Evolutionary conservation across 2,113 vertebrate species (phyloP).

Genomic region (Sceloporus tristichus): DNA sequence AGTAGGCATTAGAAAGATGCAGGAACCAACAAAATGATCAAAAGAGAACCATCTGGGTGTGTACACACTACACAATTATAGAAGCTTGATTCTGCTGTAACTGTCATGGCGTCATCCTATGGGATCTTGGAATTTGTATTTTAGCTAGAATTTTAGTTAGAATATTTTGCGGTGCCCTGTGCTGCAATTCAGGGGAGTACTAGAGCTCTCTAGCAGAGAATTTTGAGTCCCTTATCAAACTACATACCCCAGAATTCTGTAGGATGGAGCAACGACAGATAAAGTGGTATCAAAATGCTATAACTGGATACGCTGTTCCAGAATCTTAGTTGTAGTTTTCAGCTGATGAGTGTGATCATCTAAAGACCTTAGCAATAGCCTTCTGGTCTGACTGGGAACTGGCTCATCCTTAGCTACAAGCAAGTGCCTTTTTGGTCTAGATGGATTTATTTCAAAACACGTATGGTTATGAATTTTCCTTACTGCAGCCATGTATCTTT

Average conservation of each 20-base stretch:
- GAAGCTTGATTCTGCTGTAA: too few relatives aligned
- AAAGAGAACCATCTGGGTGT: background rate
- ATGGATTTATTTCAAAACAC: constrained; percentile 79
- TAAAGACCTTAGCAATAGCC: constrained; percentile 51
- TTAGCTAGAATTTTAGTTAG: too few relatives aligned
- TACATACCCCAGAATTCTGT: too few relatives aligned
- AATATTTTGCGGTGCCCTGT: too few relatives aligned
- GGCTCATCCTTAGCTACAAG: constrained; percentile 81
- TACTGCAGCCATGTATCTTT: constrained; percentile 72
- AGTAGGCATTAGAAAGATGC: constrained; percentile 10
- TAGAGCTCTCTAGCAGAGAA: too few relatives aligned
- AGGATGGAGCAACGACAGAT: too few relatives aligned
- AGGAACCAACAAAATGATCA: constrained; percentile 40
- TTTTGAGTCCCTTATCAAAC: too few relatives aligned
- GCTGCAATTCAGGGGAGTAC: too few relatives aligned
- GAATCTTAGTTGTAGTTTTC: constrained; percentile 50
- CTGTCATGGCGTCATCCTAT: too few relatives aligned
- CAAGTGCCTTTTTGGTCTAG: constrained; percentile 85
- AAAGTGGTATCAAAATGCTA: too few relatives aligned
- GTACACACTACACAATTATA: too few relatives aligned
- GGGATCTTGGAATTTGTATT: too few relatives aligned
- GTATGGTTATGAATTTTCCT: constrained; percentile 75
- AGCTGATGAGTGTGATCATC: constrained; percentile 51
- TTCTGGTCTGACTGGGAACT: constrained; percentile 66
- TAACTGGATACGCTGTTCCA: background rate